These are phyloP conservation scores for Trachymyrmex cornetzi DNA, from an alignment of 1,140 invertebrate genomes.

Conservation along the genomic window DNA sequence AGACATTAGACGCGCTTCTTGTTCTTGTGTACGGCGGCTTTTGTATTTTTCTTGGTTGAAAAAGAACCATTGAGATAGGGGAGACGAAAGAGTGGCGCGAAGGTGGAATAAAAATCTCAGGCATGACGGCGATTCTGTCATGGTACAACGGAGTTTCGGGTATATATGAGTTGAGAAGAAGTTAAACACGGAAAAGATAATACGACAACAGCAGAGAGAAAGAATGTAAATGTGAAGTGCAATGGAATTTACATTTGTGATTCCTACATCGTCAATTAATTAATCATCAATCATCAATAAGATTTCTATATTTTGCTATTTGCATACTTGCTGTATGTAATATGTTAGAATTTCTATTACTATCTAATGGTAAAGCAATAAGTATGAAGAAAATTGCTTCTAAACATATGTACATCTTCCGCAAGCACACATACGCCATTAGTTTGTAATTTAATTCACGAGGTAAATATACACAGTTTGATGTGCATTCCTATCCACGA, in stretches of 20 bases:
- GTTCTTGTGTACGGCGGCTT: slow-evolving; percentile 75
- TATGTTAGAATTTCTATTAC: slow-evolving; percentile 8
- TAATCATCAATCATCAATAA: not conserved
- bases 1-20: slow-evolving; percentile 80
- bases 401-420: not conserved
- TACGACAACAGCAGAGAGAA: not conserved
- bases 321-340: not conserved
- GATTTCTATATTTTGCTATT: slow-evolving; percentile 2
- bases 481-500: slow-evolving; percentile 29
- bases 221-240: not conserved
- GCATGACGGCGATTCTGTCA: slow-evolving; percentile 64
- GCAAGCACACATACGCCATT: not conserved
- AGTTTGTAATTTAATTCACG: slow-evolving; percentile 64
- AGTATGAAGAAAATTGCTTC: not conserved
- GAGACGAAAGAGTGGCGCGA: slow-evolving; percentile 32
- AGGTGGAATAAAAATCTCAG: slow-evolving; percentile 56
- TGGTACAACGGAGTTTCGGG: slow-evolving; percentile 46
- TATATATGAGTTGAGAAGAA: slow-evolving; percentile 15
- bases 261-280: not conserved
- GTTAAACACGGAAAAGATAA: slow-evolving; percentile 2
- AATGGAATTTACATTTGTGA: not conserved
- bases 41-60: slow-evolving; percentile 66
- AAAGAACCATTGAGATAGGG: slow-evolving; percentile 30
- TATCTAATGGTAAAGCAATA: not conserved
- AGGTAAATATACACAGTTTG: slow-evolving; percentile 14